phyloP scores from a whole-genome alignment of 2,113 vertebrate genomes.

The Orycteropus afer region DNA sequence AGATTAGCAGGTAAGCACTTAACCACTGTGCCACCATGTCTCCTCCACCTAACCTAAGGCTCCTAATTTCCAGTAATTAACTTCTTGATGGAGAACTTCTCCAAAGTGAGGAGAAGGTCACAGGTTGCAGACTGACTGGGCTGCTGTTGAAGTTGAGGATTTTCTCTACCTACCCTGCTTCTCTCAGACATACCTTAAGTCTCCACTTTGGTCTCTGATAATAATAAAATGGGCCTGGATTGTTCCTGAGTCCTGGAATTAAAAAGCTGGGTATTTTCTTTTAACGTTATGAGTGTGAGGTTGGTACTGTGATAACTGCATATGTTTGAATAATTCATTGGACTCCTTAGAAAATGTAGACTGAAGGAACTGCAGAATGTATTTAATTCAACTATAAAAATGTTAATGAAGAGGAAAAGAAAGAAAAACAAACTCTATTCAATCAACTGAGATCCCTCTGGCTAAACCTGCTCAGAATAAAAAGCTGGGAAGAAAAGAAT shows the following conservation, averaged over 20 bases:
- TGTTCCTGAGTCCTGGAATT: background rate
- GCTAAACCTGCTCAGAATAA: background rate
- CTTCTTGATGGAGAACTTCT: background rate
- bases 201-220: background rate
- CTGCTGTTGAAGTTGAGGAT: background rate
- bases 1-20: background rate
- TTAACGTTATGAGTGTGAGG: background rate
- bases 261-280: background rate
- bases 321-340: background rate
- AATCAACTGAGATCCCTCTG: background rate
- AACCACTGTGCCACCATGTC: background rate
- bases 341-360: background rate
- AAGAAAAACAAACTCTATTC: background rate
- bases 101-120: background rate
- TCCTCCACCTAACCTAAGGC: background rate
- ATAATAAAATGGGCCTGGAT: background rate
- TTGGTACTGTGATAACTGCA: background rate
- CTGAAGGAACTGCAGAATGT: background rate
- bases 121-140: background rate
- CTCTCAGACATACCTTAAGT: background rate
- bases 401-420: background rate
- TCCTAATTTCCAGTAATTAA: background rate
- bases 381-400: background rate
- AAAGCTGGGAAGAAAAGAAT: conserved; percentile 38
- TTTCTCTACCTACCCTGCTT: background rate